Evolutionary conservation across 2,797 vertebrate species (phyloP).

Genomic region (Phrynocephalus vlangalii): DNA sequence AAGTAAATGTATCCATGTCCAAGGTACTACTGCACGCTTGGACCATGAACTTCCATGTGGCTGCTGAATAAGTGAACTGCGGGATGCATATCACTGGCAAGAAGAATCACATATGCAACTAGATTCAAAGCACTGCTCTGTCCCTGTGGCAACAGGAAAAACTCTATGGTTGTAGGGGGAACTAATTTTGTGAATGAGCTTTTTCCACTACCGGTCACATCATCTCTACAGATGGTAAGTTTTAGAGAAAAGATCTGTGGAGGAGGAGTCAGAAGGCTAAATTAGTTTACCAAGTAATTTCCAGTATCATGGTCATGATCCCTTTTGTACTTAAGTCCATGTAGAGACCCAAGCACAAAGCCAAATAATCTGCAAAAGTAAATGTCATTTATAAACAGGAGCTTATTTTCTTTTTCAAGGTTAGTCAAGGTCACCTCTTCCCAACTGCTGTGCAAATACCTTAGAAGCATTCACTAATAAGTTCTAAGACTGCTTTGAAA

Average conservation of each 20-base stretch:
- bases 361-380: not conserved
- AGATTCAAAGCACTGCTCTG: not conserved
- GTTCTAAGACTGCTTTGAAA: not conserved
- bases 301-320: not conserved
- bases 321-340: not conserved
- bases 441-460: not conserved
- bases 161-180: not conserved
- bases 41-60: too few species aligned
- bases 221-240: not conserved
- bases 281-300: not conserved
- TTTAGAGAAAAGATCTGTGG: not conserved
- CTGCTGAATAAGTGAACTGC: too few species aligned
- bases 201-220: not conserved
- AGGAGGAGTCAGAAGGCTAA: not conserved
- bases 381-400: not conserved
- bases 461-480: not conserved
- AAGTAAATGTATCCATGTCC: too few species aligned
- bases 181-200: not conserved
- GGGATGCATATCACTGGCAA: too few species aligned
- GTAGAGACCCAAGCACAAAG: not conserved
- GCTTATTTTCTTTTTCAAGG: conserved; percentile 4
- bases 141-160: not conserved
- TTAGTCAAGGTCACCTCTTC: not conserved
- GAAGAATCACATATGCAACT: not conserved
- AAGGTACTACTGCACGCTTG: too few species aligned